phyloP scores from a whole-genome alignment of 2,888 invertebrate genomes.

The Cybosia mesomella region DNA sequence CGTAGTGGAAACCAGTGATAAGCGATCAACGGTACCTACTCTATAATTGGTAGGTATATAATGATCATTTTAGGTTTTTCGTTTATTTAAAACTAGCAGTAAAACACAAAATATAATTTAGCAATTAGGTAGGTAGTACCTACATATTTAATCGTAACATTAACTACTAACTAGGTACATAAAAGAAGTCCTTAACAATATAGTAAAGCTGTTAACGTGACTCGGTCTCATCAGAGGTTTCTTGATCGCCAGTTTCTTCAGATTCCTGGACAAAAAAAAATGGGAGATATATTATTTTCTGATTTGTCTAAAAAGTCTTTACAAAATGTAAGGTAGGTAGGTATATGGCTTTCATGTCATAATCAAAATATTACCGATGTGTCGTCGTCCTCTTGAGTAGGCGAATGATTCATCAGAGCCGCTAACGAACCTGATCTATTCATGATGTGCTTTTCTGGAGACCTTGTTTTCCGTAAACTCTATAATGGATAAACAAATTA shows the following conservation, averaged over 20 bases:
- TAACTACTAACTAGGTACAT: too few relatives aligned
- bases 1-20: too few relatives aligned
- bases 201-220: conserved; percentile 60
- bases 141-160: conserved; percentile 3
- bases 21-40: too few relatives aligned
- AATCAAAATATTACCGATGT: conserved; percentile 58
- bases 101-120: neutral
- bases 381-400: conserved; percentile 71
- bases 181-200: neutral
- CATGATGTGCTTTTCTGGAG: conserved; percentile 69
- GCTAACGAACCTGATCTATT: conserved; percentile 73
- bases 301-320: neutral
- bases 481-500: conserved; percentile 41
- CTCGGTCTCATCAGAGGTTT: conserved; percentile 76
- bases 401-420: conserved; percentile 75
- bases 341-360: too few relatives aligned
- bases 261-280: conserved; percentile 65
- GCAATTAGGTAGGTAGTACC: neutral
- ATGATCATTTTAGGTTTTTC: too few relatives aligned
- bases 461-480: conserved; percentile 66
- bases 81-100: neutral
- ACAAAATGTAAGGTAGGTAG: too few relatives aligned
- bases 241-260: conserved; percentile 72
- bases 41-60: too few relatives aligned
- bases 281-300: neutral